Conservation (phyloP, 2,888 invertebrate species). For the Ceraclea dissimilis region DNA sequence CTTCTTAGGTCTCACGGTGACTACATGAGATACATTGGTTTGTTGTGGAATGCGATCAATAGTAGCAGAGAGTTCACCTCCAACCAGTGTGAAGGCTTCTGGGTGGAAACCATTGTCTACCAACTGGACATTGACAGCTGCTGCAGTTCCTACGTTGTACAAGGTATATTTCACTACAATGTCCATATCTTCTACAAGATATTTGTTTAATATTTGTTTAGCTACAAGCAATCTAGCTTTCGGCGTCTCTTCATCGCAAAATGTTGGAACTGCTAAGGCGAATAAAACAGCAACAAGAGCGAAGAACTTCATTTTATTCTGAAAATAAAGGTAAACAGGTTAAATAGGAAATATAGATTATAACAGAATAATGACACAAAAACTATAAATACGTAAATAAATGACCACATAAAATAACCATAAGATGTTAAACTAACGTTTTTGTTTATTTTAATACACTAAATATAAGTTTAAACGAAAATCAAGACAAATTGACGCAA, state of each 20-base stretch:
- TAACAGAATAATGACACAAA: neutral
- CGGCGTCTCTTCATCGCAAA: slow-evolving; percentile 61
- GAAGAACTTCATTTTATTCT: slow-evolving; percentile 34
- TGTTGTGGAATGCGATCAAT: slow-evolving; percentile 89
- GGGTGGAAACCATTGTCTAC: slow-evolving; percentile 89
- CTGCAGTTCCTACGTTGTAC: slow-evolving; percentile 86
- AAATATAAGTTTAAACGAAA: neutral
- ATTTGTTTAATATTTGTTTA: slow-evolving; percentile 92
- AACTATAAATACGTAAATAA: neutral
- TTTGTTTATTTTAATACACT: neutral
- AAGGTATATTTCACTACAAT: slow-evolving; percentile 91
- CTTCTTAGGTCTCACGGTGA: slow-evolving; percentile 82
- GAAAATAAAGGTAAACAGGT: slow-evolving; percentile 23
- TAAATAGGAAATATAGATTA: neutral
- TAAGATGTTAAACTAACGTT: neutral
- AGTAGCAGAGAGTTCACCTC: slow-evolving; percentile 73
- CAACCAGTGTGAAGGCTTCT: slow-evolving; percentile 82
- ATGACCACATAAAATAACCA: neutral
- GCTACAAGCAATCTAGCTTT: slow-evolving; percentile 80
- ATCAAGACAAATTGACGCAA: neutral
- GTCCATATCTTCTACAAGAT: slow-evolving; percentile 94
- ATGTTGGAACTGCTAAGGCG: slow-evolving; percentile 40
- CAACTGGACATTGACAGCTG: slow-evolving; percentile 82
- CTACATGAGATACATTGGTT: slow-evolving; percentile 88
- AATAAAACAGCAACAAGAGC: slow-evolving; percentile 40